Conservation (phyloP, 2,888 invertebrate genomes). For the Pandemis corylana region DNA sequence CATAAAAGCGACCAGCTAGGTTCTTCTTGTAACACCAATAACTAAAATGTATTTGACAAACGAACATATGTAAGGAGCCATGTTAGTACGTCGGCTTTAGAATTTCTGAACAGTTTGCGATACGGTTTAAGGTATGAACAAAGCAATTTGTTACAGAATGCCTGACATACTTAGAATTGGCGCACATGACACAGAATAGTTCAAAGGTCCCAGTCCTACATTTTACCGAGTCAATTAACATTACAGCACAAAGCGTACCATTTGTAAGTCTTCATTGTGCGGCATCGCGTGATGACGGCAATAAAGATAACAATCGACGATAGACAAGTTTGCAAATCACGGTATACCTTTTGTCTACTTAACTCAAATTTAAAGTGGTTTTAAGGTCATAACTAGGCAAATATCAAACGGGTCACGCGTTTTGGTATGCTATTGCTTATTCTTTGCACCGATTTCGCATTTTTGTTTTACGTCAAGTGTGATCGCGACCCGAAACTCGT, state of each 20-base stretch:
- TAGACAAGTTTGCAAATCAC: conserved; percentile 39
- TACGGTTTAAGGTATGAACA: not conserved
- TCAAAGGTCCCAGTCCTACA: conserved; percentile 29
- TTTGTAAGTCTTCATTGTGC: conserved; percentile 39
- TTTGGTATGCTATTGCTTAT: not conserved
- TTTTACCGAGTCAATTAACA: conserved; percentile 36
- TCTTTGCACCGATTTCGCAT: not conserved
- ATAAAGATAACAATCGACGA: conserved; percentile 37
- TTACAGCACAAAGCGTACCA: conserved; percentile 32
- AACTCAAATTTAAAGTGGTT: conserved; percentile 28
- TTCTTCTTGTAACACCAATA: not conserved
- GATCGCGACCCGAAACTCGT: not conserved
- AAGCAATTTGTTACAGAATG: conserved; percentile 2
- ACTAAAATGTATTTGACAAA: conserved; percentile 1
- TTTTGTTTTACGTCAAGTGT: not conserved
- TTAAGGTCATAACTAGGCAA: conserved; percentile 15
- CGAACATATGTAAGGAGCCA: not conserved
- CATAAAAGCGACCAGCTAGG: too few relatives aligned
- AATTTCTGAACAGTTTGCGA: not conserved
- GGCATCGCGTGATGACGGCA: conserved; percentile 37
- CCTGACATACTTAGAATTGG: conserved; percentile 14
- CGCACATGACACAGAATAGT: not conserved
- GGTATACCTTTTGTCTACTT: conserved; percentile 26
- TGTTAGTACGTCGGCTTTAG: not conserved
- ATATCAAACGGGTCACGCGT: conserved; percentile 32